These are phyloP conservation scores for Actenoides hombroni DNA, from an alignment of 2,113 vertebrate species.

Conservation along the genomic window DNA sequence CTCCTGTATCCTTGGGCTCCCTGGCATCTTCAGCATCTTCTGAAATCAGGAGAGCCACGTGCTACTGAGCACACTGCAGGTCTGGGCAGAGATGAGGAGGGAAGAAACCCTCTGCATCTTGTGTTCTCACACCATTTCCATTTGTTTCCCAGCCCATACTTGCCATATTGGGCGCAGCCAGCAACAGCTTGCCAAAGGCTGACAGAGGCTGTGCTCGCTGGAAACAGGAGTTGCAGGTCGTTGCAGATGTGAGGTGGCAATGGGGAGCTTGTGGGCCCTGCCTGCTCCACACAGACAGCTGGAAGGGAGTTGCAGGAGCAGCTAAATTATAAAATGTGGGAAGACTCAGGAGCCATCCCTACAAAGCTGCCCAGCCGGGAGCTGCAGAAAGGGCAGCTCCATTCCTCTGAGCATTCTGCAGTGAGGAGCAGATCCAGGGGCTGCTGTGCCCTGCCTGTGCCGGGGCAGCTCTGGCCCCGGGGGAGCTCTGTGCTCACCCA, in stretches of 20 bases:
- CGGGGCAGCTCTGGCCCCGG: fast-evolving
- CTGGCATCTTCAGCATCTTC: not conserved
- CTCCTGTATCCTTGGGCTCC: not conserved
- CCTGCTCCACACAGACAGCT: not conserved
- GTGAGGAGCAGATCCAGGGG: not conserved
- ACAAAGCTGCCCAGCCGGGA: not conserved
- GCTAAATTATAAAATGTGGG: not conserved
- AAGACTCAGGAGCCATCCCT: not conserved
- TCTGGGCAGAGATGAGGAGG: not conserved
- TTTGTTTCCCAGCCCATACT: not conserved
- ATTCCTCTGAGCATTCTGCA: not conserved
- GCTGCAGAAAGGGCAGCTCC: not conserved
- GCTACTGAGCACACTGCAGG: not conserved
- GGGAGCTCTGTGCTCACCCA: not conserved
- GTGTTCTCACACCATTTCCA: not conserved
- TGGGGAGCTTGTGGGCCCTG: not conserved
- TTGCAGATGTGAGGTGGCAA: fast-evolving
- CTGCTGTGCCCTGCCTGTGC: not conserved
- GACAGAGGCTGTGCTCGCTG: not conserved
- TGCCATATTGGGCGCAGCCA: fast-evolving
- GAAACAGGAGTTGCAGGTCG: not conserved
- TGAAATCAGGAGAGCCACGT: fast-evolving
- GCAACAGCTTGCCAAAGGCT: not conserved
- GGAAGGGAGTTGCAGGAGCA: not conserved
- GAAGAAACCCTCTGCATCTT: not conserved